Conservation (phyloP, 2,797 vertebrate genomes). For the Austrolebias charrua region DNA sequence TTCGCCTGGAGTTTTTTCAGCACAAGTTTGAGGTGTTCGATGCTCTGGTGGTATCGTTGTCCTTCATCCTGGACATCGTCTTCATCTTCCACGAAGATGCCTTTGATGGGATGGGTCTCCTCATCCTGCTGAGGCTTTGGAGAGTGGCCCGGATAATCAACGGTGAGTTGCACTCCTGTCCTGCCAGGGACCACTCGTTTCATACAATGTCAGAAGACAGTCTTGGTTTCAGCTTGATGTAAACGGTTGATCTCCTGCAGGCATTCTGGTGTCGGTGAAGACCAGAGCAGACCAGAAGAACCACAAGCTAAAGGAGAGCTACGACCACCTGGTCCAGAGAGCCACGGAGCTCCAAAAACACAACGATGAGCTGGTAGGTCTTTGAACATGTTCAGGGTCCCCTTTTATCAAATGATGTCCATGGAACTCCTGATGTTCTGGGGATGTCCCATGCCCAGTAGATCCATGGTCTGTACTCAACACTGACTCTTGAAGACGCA, state of each 20-base stretch:
- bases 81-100: slow-evolving; percentile 84
- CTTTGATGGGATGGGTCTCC: slow-evolving; percentile 87
- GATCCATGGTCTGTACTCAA: too few species aligned
- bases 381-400: too few species aligned
- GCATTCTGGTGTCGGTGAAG: slow-evolving; percentile 91
- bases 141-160: slow-evolving; percentile 95
- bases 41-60: slow-evolving; percentile 84
- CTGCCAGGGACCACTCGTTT: neutral
- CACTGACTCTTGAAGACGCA: neutral
- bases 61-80: slow-evolving; percentile 88
- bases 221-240: neutral
- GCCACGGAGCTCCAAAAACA: slow-evolving; percentile 85
- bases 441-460: too few species aligned
- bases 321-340: slow-evolving; percentile 82
- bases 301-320: slow-evolving; percentile 86
- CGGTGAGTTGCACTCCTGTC: slow-evolving; percentile 69
- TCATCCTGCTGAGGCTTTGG: slow-evolving; percentile 95
- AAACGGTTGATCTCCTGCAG: slow-evolving; percentile 67
- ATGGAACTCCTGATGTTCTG: neutral
- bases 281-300: slow-evolving; percentile 85
- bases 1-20: slow-evolving; percentile 88
- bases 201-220: too few species aligned
- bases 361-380: slow-evolving; percentile 63
- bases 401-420: neutral
- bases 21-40: slow-evolving; percentile 98